Evolutionary conservation across 1,140 invertebrate species (phyloP), one percentile per base, ranked within the genome.

Genomic region (Drosophila melanica): DNA sequence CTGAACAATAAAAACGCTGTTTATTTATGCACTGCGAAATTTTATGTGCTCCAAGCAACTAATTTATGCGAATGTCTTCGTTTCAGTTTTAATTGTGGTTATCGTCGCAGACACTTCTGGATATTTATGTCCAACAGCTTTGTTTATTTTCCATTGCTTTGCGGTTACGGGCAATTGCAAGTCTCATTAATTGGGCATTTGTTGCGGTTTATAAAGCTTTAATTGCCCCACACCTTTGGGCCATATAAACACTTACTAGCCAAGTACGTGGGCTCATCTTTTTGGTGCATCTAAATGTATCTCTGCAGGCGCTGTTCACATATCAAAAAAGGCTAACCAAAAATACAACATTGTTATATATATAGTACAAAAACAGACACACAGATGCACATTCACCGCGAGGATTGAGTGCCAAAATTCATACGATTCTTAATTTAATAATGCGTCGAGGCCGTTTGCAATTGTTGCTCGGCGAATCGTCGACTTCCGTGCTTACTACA

Each of bases 1-100:
- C 75, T 77, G 68, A 81, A 78, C 82, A 85, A 85, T 87, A 81
- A 81, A 81, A 81, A 67, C 33, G 42, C 39, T 80, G 78, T 87
- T 85, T 87, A 81, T 85, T 85, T 84, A 77, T 51, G 64, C 66
- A 51, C 59, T 60, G 62, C 70, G 60, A 80, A 86, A 58, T 87
- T 87, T 75, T 70, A 86, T 78, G 66, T 59, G 65, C 48, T 70
- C 51, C 37, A 69, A 68, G 60, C 47, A 48, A 51, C 39, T 66
- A 80, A 81, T 81, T 80, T 77, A 68, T 68, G 73, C 53, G 63
- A 62, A 63, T 73, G 75, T 69, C 79, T 79, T 79, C 33, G 50
- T 50, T 39, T 44, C 65, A 57, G 33, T 50, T 75, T 74, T 64
- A 30, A 64, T 67, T 73, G 59, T 42, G 71, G 74, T 54, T 59